Evolutionary conservation across 1,140 invertebrate species (phyloP).

Genomic region (Augochlora pura): DNA sequence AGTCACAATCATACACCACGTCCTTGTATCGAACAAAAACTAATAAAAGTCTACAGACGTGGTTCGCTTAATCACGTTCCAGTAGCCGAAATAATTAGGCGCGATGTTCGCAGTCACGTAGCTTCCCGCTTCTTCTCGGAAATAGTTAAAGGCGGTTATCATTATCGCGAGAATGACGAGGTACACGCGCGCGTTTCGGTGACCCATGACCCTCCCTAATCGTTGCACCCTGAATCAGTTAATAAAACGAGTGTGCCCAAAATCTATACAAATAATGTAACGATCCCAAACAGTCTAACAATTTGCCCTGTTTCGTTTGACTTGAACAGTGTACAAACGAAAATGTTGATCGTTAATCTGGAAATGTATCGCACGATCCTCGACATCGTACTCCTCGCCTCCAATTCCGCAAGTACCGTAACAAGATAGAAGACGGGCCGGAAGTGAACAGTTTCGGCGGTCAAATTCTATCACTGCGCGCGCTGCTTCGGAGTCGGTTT

Average conservation of each 20-base stretch:
- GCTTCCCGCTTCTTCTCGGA: conserved; percentile 6
- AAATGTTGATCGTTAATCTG: no score
- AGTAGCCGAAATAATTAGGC: conserved; percentile 14
- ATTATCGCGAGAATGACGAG: conserved; percentile 18
- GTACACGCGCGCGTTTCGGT: neutral
- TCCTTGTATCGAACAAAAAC: neutral
- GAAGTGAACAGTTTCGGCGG: conserved; percentile 3
- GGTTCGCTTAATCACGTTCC: neutral
- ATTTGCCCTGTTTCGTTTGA: no score
- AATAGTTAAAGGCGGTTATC: conserved; percentile 15
- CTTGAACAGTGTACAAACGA: no score
- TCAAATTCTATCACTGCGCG: neutral
- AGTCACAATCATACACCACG: neutral
- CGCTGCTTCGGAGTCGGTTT: neutral
- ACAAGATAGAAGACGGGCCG: neutral
- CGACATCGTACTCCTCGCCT: neutral
- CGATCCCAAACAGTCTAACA: no score
- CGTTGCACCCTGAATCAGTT: neutral
- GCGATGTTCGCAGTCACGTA: conserved; percentile 15
- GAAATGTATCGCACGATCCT: no score
- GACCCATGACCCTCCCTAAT: conserved; percentile 27
- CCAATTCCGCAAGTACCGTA: neutral
- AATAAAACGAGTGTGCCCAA: neutral
- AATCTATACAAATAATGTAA: neutral
- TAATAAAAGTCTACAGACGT: neutral